Evolutionary conservation across 1,140 invertebrate species (phyloP), one percentile per base, ranked within the genome.

Genomic region (Parasteatoda tepidariorum): DNA sequence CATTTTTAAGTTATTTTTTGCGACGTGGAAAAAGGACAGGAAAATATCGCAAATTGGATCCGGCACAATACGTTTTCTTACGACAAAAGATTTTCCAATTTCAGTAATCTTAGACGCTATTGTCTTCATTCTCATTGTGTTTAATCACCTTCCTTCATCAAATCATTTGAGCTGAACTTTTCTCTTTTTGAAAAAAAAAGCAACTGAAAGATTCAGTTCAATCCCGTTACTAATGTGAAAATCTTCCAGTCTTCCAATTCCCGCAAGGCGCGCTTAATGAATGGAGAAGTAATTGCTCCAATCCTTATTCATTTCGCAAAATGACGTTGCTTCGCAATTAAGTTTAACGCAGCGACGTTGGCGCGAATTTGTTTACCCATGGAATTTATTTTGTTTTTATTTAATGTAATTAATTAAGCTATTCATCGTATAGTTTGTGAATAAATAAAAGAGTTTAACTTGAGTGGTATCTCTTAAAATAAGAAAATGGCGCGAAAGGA

Each of bases 221-320:
- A n/a, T n/a, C n/a, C n/a, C n/a, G 71, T 61, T 61, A 75, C 41
- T 61, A 57, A 75, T 75, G 71, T 24, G 57, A 75, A n/a, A 31
- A 61, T 75, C 71, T 75, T 61, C 33, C 30, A 62, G 11, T 18
- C 66, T 78, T 48, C 33, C 38, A 78, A 66, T 78, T 57, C 61
- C 61, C n/a, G 28, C 34, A 78, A 57, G 38, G 30, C 66, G 34
- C 34, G 13, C 11, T 31, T 78, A 78, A 78, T 78, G 74, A 78
- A 78, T 78, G 61, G 74, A 9, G 24, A 30, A 54, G 74, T 78
- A 78, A 78, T 78, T 78, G 74, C 74, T 33, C 2, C 59, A 78
- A 57, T 78, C 74, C 48, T 78, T 78, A 78, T 78, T 78, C 26
- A 64, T 59, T 66, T 64, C 38, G 38, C 24, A 66, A 54, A 78